phyloP scores from a whole-genome alignment of 2,113 vertebrate species.

The Psophia crepitans region DNA sequence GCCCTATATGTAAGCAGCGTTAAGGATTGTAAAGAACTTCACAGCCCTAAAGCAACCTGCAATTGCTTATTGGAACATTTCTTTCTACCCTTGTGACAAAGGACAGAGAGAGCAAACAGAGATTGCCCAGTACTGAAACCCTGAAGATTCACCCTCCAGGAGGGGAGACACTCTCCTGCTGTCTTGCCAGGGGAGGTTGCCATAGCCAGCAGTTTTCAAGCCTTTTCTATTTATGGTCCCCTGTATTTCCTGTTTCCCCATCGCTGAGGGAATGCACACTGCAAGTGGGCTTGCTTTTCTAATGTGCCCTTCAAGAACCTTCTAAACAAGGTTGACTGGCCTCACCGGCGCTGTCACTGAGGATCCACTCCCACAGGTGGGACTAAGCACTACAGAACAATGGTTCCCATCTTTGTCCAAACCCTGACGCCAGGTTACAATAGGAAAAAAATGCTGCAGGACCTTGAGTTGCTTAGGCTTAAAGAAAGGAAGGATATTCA shows the following conservation, averaged over 20 bases:
- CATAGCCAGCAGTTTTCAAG: not conserved
- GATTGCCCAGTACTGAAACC: not conserved
- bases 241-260: not conserved
- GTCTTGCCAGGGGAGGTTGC: not conserved
- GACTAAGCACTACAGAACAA: not conserved
- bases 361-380: not conserved
- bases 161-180: not conserved
- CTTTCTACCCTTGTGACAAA: not conserved
- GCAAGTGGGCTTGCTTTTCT: not conserved
- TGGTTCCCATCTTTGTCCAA: not conserved
- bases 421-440: not conserved
- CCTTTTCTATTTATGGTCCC: not conserved
- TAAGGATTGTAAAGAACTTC: not conserved
- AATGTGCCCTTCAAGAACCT: not conserved
- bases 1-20: not conserved
- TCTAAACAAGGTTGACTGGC: not conserved
- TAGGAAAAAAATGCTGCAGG: not conserved
- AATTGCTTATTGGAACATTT: not conserved
- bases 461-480: not conserved
- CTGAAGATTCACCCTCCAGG: not conserved
- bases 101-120: not conserved
- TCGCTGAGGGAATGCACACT: fast-evolving
- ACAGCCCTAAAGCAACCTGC: not conserved
- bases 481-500: conserved; percentile 23
- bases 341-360: not conserved